phyloP scores from a whole-genome alignment of 1,140 invertebrate genomes.

The Papilio helenus region DNA sequence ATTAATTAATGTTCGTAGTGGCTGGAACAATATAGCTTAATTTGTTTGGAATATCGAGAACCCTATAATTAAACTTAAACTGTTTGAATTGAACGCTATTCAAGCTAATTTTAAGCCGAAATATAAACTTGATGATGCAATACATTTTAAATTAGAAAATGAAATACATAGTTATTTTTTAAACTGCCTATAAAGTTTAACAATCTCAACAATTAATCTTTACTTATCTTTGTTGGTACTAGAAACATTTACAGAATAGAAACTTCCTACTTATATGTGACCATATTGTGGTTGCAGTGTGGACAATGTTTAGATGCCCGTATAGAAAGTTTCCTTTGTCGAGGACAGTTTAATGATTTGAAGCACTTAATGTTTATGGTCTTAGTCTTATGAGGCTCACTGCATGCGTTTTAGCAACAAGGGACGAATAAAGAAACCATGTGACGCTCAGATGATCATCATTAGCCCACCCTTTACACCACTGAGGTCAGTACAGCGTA shows the following conservation, averaged over 20 bases:
- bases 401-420: not conserved
- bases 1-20: not conserved
- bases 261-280: not conserved
- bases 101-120: too few species aligned
- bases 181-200: not conserved
- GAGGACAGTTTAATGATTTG: conserved; percentile 18
- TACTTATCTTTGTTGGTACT: not conserved
- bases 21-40: not conserved
- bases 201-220: conserved; percentile 18
- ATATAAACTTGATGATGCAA: not conserved
- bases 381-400: not conserved
- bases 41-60: too few species aligned
- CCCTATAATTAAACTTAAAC: too few species aligned
- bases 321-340: conserved; percentile 18
- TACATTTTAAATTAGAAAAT: not conserved
- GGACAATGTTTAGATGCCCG: conserved; percentile 3
- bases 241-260: not conserved
- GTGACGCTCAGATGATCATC: too few species aligned
- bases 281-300: not conserved
- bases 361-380: not conserved
- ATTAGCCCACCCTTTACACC: too few species aligned
- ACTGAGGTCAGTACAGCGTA: too few species aligned
- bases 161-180: not conserved
- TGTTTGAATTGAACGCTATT: too few species aligned
- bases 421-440: not conserved